phyloP scores from a whole-genome alignment of 1,140 invertebrate genomes.

The Pseudomyrmex concolor region DNA sequence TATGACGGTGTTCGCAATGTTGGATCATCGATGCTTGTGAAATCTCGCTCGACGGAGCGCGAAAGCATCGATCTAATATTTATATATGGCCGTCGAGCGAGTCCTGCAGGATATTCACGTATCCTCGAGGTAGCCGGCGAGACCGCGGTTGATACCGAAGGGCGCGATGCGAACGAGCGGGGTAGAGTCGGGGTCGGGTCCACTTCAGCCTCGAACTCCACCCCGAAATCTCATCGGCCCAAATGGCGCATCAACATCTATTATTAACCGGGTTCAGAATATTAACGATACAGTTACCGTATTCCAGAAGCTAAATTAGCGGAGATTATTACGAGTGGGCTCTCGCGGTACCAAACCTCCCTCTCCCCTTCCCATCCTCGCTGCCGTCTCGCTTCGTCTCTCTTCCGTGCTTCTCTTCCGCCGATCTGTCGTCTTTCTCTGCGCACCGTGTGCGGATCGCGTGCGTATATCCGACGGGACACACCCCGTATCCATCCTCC shows the following conservation, averaged over 20 bases:
- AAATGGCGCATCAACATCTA: slow-evolving; percentile 85
- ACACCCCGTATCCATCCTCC: background rate
- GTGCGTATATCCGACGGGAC: slow-evolving; percentile 37
- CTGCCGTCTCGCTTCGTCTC: slow-evolving; percentile 35
- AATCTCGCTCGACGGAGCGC: slow-evolving; percentile 12
- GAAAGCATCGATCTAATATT: slow-evolving; percentile 80
- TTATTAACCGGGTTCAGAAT: slow-evolving; percentile 84
- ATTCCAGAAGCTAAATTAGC: slow-evolving; percentile 85
- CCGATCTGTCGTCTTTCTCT: slow-evolving; percentile 58
- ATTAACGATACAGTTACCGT: slow-evolving; percentile 85
- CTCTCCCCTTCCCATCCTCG: slow-evolving; percentile 11
- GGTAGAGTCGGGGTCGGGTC: slow-evolving; percentile 66
- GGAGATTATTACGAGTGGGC: slow-evolving; percentile 84
- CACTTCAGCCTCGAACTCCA: slow-evolving; percentile 81
- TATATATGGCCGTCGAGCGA: slow-evolving; percentile 79
- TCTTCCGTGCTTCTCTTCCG: slow-evolving; percentile 65
- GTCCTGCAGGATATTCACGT: slow-evolving; percentile 65
- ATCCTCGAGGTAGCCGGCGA: slow-evolving; percentile 55
- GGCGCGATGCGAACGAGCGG: slow-evolving; percentile 60
- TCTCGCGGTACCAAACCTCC: slow-evolving; percentile 71
- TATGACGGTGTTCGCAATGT: background rate
- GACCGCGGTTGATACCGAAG: slow-evolving; percentile 54
- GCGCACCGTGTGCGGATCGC: slow-evolving; percentile 26
- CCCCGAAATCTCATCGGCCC: slow-evolving; percentile 85
- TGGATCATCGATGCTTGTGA: slow-evolving; percentile 30